phyloP scores from a whole-genome alignment of 1,140 invertebrate genomes.

The Hyles euphorbiae region DNA sequence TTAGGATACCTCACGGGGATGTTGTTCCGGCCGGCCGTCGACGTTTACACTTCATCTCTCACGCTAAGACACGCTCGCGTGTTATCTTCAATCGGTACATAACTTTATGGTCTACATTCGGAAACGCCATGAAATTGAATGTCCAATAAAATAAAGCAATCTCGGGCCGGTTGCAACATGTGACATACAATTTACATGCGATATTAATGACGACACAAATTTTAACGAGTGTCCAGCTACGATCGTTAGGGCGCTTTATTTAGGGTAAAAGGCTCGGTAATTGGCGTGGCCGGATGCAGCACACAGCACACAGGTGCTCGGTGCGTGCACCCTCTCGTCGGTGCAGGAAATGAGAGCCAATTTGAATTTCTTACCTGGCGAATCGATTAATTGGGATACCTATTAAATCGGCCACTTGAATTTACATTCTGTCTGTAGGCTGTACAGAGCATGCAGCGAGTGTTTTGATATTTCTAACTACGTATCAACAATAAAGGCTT shows the following conservation, averaged over 20 bases:
- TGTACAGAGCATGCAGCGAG: too few relatives aligned
- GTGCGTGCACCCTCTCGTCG: slow-evolving; percentile 48
- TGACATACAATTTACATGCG: slow-evolving; percentile 21
- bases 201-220: slow-evolving; percentile 44
- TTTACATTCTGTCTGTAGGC: neutral
- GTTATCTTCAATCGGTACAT: too few relatives aligned
- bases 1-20: slow-evolving; percentile 20
- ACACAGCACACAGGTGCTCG: slow-evolving; percentile 57
- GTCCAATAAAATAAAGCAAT: too few relatives aligned
- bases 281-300: slow-evolving; percentile 59
- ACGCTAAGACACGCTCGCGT: slow-evolving; percentile 11
- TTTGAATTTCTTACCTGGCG: slow-evolving; percentile 57
- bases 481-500: too few relatives aligned
- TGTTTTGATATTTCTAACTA: too few relatives aligned
- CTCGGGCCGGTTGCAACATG: slow-evolving; percentile 6
- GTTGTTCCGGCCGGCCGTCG: neutral
- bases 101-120: too few relatives aligned
- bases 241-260: slow-evolving; percentile 59
- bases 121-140: too few relatives aligned
- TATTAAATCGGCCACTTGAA: slow-evolving; percentile 21
- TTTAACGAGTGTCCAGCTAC: slow-evolving; percentile 44
- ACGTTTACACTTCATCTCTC: slow-evolving; percentile 33
- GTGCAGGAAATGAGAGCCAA: slow-evolving; percentile 53
- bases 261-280: slow-evolving; percentile 58
- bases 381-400: slow-evolving; percentile 53